Base-by-base conservation (phyloP, 2,888 invertebrate genomes). In the Acanthosoma haemorrhoidale region DNA sequence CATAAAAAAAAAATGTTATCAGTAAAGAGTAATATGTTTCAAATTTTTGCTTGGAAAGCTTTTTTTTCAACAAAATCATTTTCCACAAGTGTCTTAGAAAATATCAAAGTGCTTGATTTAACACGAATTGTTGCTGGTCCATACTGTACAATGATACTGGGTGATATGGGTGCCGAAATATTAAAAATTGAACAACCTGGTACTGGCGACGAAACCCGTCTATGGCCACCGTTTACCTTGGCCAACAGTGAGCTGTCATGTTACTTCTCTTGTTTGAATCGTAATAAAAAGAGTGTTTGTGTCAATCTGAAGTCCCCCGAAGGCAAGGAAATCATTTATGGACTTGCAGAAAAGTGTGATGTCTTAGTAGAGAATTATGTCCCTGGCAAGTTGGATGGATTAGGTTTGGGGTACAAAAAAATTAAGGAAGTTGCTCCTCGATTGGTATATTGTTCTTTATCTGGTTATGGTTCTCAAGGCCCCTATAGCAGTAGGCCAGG, bases 231-330 rank as follows among this genome's bases (percentile, higher is more conserved):
- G 0, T 95, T 91, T 78, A 78, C 87, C 5, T 82, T 83, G 57
- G 84, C 84, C 2, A 77, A 79, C 6, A 89, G 91, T 76, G 83
- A 75, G 13, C 79, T 83, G 73, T 83, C 92, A 0, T 87, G 89
- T 68, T 97, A 98, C 78, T 97, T 92, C 79, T 79, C 91, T 21
- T 84, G 90, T n/a, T 83, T 92, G 4, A 98, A 98, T 81, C 87
- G 97, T 71, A 98, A 96, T 79, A 98, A 98, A 81, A 91, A 91
- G 80, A 96, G 96, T 80, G 82, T 96, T 32, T 92, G 92, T 77
- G 82, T 98, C 64, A 88, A 98, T 81, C 81, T 97, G 36, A 94
- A 93, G 79, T 82, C 83, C 2, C 78, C 82, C 16, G 82, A 84
- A 77, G 92, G 94, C 73, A 79, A 79, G 74, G 76, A 83, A 58